Conservation (phyloP, 2,888 invertebrate species). For the Saturnia pavonia region DNA sequence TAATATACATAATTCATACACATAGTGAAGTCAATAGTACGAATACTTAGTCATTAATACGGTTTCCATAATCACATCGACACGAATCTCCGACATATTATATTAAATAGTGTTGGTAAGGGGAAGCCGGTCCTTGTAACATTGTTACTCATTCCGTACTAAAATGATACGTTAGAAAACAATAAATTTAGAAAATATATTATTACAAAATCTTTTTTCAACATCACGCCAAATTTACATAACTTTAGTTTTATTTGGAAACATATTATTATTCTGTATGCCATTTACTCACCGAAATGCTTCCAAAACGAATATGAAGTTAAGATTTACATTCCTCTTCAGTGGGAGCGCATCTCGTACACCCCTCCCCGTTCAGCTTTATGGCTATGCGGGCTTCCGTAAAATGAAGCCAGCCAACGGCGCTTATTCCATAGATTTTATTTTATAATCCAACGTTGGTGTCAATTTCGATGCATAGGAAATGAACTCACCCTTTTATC, state of each 20-base stretch:
- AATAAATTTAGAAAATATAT: no score
- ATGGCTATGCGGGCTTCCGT: conserved; percentile 1
- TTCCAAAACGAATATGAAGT: conserved; percentile 19
- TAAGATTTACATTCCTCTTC: conserved; percentile 28
- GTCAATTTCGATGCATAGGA: conserved; percentile 2
- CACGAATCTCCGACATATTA: no score
- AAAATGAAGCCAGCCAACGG: background rate
- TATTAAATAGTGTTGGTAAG: no score
- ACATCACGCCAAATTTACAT: background rate
- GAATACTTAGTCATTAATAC: no score
- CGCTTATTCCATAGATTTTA: background rate
- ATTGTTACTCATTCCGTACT: no score
- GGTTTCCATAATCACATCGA: no score
- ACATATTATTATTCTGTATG: background rate
- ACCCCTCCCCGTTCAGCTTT: background rate
- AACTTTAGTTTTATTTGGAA: background rate
- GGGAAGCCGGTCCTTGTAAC: no score
- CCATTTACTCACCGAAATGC: conserved; percentile 18
- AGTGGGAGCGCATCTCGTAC: conserved; percentile 20
- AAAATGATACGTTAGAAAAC: no score
- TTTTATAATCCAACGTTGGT: background rate
- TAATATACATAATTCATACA: no score
- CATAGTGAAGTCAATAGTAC: no score
- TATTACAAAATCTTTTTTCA: background rate
- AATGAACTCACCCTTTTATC: background rate